Evolutionary conservation across 1,140 invertebrate species (phyloP).

Genomic region (Zophobas atratus): DNA sequence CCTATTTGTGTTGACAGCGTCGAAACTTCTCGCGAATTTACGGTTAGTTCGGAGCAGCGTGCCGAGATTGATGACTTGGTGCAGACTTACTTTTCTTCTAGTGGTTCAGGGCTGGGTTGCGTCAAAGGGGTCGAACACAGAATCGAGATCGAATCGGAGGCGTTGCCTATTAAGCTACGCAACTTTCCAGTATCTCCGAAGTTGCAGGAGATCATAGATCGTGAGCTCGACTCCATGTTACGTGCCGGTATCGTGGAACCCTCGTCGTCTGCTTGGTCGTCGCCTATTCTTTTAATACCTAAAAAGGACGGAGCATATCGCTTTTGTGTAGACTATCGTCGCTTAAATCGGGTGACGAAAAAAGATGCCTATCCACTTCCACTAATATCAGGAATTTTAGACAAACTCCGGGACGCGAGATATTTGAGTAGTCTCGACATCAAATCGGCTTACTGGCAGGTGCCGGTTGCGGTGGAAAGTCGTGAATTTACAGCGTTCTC

Average conservation of each 20-base stretch:
- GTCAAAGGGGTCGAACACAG: conserved; percentile 48
- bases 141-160: conserved; percentile 53
- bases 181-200: conserved; percentile 58
- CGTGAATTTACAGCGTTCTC: conserved; percentile 59
- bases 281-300: conserved; percentile 57
- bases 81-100: too few relatives aligned
- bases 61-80: too few relatives aligned
- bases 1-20: too few relatives aligned
- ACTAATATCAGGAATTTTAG: conserved; percentile 61
- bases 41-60: too few relatives aligned
- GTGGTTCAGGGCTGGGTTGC: too few relatives aligned
- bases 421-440: conserved; percentile 60
- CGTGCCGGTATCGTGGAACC: conserved; percentile 8
- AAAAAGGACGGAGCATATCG: conserved; percentile 51
- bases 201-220: conserved; percentile 52
- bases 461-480: conserved; percentile 56
- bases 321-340: not conserved
- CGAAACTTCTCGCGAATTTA: too few relatives aligned
- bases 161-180: conserved; percentile 57
- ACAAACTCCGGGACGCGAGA: conserved; percentile 60
- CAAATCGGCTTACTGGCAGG: conserved; percentile 62
- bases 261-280: conserved; percentile 53
- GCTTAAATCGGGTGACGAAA: conserved; percentile 59
- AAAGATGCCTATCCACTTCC: conserved; percentile 49
- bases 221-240: conserved; percentile 58